Percentiles rank a stretch among this genome's conserved stretches.
Conservation (phyloP, 2,888 invertebrate genomes). For the Slavum lentiscoides region DNA sequence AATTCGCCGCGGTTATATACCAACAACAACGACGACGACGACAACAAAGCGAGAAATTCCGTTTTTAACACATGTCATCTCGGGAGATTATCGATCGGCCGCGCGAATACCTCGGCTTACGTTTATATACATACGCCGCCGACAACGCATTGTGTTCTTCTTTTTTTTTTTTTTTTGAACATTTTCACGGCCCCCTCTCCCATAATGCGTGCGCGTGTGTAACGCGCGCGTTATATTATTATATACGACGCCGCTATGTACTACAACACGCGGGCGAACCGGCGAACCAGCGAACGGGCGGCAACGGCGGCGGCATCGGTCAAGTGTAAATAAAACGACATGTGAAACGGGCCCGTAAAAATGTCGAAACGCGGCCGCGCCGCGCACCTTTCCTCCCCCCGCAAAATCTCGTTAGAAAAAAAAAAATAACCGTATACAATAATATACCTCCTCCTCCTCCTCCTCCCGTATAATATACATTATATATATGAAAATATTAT, state of each 20-base stretch:
- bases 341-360: conserved; percentile 46
- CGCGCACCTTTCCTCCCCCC: too few species aligned
- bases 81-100: conserved; percentile 48
- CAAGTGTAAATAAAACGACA: conserved; percentile 53
- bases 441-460: neutral
- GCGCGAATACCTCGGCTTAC: neutral
- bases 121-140: too few species aligned
- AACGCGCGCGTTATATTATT: neutral
- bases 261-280: too few species aligned
- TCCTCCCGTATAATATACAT: too few species aligned
- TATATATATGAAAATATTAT: neutral
- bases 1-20: too few species aligned
- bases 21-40: too few species aligned
- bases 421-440: too few species aligned
- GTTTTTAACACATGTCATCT: conserved; percentile 50
- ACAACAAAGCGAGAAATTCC: conserved; percentile 36
- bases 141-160: conserved; percentile 23
- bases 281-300: neutral
- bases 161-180: neutral
- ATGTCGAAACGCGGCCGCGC: neutral
- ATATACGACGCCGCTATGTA: neutral
- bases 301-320: conserved; percentile 45
- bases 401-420: too few species aligned
- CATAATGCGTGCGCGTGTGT: neutral
- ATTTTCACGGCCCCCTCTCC: neutral